These are phyloP conservation scores for Halcyon badia DNA, from an alignment of 2,797 vertebrate genomes.

Conservation along the genomic window DNA sequence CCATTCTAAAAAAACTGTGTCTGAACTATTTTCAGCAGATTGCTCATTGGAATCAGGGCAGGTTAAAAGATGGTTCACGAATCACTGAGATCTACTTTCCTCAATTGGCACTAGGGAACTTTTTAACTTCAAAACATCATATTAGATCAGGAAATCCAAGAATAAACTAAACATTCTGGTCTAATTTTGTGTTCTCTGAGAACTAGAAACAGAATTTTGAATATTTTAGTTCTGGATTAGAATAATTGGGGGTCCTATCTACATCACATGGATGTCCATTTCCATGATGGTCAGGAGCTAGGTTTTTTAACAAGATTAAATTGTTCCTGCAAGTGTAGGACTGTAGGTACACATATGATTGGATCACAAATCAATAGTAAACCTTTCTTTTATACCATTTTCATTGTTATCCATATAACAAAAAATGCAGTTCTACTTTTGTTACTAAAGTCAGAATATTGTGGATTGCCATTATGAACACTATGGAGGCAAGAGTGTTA, in stretches of 20 bases:
- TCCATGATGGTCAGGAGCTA: not conserved
- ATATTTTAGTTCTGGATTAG: not conserved
- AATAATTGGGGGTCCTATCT: not conserved
- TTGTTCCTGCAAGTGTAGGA: not conserved
- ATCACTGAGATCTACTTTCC: not conserved
- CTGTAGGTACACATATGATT: not conserved
- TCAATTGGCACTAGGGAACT: fast-evolving
- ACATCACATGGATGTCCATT: not conserved
- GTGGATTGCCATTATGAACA: not conserved
- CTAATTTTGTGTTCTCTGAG: not conserved
- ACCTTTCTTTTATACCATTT: not conserved
- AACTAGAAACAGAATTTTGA: not conserved
- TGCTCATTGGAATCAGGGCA: slow-evolving; percentile 20
- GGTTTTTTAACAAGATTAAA: not conserved
- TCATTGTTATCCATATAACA: not conserved
- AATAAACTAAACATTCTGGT: not conserved
- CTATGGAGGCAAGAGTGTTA: fast-evolving
- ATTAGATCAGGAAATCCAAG: not conserved
- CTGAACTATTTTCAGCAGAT: slow-evolving; percentile 27
- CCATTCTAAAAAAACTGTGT: slow-evolving; percentile 29
- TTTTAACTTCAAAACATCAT: not conserved
- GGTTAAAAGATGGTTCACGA: not conserved
- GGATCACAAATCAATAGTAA: not conserved
- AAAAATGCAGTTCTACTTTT: not conserved
- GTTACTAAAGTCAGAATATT: not conserved